Percentiles rank a stretch among this genome's conserved stretches.
phyloP scores from a whole-genome alignment of 2,113 vertebrate genomes.

The Microcebus tavaratra region DNA sequence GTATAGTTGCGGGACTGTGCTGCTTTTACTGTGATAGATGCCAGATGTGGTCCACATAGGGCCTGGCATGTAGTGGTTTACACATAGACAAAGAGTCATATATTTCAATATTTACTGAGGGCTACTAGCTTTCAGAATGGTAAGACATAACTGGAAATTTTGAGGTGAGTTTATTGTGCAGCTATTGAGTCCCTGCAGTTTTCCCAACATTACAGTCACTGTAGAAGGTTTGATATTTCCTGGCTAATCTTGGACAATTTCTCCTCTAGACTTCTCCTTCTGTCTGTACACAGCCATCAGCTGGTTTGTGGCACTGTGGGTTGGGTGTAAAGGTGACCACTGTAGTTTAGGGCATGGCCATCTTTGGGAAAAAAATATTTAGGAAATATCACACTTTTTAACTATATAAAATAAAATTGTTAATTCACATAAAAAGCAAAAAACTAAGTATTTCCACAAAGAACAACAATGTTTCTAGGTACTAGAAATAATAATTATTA shows the following conservation, averaged over 20 bases:
- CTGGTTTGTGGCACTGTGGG: neutral
- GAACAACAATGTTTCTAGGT: neutral
- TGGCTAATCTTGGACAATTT: accelerated
- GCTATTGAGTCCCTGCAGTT: neutral
- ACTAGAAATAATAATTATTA: neutral
- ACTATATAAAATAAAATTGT: neutral
- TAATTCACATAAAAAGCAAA: neutral
- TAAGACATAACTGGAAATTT: neutral
- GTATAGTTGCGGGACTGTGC: neutral
- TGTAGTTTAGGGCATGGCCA: neutral
- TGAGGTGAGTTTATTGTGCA: neutral
- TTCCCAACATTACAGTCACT: neutral
- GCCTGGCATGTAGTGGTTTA: neutral
- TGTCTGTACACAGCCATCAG: accelerated
- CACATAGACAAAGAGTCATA: neutral
- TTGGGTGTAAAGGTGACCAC: neutral
- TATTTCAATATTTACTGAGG: neutral
- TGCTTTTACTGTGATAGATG: neutral
- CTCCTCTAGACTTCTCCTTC: neutral
- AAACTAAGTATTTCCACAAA: neutral
- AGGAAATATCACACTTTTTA: neutral
- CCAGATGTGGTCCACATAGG: neutral
- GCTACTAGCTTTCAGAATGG: neutral
- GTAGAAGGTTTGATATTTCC: neutral
- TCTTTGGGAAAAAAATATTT: neutral